Conservation (phyloP, 2,113 vertebrate genomes). For the Poeciliopsis occidentalis region DNA sequence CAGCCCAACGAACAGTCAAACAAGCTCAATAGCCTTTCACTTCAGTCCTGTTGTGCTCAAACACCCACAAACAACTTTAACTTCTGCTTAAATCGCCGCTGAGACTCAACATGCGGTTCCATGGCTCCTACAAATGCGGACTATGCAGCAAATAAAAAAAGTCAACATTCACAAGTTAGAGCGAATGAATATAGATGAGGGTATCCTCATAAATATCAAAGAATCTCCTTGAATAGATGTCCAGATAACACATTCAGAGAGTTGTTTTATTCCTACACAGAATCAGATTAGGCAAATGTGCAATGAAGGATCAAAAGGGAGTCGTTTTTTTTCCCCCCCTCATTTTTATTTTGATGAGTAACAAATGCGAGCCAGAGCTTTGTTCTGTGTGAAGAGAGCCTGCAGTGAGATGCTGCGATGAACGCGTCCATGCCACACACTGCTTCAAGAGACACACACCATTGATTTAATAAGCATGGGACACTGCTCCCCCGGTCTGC, state of each 20-base stretch:
- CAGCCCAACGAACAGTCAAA: slow-evolving; percentile 61
- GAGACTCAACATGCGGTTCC: slow-evolving; percentile 14
- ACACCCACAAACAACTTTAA: slow-evolving; percentile 40
- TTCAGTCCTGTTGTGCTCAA: slow-evolving; percentile 47
- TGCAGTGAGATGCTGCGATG: slow-evolving; percentile 44
- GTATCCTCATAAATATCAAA: slow-evolving; percentile 80
- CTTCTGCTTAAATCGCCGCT: slow-evolving; percentile 18
- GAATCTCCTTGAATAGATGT: slow-evolving; percentile 65
- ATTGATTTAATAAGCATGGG: slow-evolving; percentile 64
- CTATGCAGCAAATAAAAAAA: slow-evolving; percentile 60
- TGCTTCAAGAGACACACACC: slow-evolving; percentile 39
- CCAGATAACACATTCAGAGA: slow-evolving; percentile 58
- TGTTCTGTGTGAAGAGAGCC: slow-evolving; percentile 57
- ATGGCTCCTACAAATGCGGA: slow-evolving; percentile 18
- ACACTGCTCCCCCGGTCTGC: slow-evolving; percentile 59
- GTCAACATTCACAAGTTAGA: slow-evolving; percentile 63
- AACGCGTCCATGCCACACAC: slow-evolving; percentile 38
- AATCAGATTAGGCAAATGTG: slow-evolving; percentile 59
- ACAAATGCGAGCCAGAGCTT: slow-evolving; percentile 55
- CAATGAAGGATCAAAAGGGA: slow-evolving; percentile 64
- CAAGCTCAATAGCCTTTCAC: slow-evolving; percentile 49
- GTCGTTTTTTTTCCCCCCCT: background rate
- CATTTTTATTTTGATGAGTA: slow-evolving; percentile 42
- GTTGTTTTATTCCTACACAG: slow-evolving; percentile 56
- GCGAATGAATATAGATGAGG: slow-evolving; percentile 71